phyloP scores from a whole-genome alignment of 2,113 vertebrate genomes.

The Synodontis membranacea region DNA sequence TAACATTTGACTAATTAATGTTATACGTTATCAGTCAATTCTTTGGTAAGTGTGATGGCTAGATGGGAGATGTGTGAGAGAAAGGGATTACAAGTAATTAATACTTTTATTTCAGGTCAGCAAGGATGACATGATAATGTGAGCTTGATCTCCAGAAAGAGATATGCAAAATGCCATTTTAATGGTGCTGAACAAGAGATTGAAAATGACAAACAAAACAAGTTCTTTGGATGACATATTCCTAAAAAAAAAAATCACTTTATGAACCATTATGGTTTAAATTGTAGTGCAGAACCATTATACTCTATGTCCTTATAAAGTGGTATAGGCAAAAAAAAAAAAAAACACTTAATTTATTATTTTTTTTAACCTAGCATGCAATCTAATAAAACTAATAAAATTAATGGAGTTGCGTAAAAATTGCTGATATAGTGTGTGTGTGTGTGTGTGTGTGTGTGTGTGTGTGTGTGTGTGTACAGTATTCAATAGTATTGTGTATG shows the following conservation, averaged over 20 bases:
- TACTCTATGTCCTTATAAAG: background rate
- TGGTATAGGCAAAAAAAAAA: background rate
- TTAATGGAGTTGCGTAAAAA: conserved; percentile 8
- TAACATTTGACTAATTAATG: background rate
- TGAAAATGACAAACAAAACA: background rate
- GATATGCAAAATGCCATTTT: background rate
- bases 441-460: conserved; percentile 4
- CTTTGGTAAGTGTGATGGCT: background rate
- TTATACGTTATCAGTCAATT: background rate
- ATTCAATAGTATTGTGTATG: too few relatives aligned
- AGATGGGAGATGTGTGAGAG: background rate
- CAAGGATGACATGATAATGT: background rate
- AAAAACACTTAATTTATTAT: background rate
- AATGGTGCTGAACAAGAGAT: background rate
- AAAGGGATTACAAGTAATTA: background rate
- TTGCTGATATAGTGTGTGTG: background rate
- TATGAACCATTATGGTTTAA: background rate
- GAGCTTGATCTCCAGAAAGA: background rate
- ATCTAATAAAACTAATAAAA: conserved; percentile 35
- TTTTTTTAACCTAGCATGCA: background rate
- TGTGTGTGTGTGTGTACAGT: conserved; percentile 5
- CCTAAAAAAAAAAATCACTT: background rate
- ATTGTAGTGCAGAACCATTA: background rate
- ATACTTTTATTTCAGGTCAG: background rate
- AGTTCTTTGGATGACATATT: background rate